Evolutionary conservation across 2,797 vertebrate species (phyloP).

Genomic region (Capromys pilorides): DNA sequence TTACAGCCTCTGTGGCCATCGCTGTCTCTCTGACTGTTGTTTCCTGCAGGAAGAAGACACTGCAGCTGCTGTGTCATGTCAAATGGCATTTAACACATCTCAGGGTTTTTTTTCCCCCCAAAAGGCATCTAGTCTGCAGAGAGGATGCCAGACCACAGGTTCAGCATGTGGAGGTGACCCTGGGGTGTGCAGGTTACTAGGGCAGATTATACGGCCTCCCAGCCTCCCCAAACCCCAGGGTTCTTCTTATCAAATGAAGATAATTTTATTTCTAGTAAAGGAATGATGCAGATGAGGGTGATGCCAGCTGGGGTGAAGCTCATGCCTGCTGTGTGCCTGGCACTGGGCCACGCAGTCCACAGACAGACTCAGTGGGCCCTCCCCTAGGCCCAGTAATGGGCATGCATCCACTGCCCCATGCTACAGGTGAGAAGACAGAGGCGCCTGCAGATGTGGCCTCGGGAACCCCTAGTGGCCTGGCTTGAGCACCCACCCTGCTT

Average conservation of each 20-base stretch:
- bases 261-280: too few relatives aligned
- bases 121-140: background rate
- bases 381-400: accelerated
- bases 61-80: background rate
- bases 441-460: background rate
- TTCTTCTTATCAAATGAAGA: too few relatives aligned
- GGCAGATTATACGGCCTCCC: too few relatives aligned
- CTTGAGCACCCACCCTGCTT: too few relatives aligned
- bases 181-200: too few relatives aligned
- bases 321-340: accelerated
- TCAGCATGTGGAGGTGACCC: background rate
- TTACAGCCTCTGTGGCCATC: accelerated
- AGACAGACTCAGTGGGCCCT: background rate
- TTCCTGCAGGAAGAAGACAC: background rate
- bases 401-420: accelerated
- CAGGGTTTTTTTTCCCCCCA: background rate
- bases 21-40: accelerated
- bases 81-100: background rate
- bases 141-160: background rate
- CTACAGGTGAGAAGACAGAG: background rate
- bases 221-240: too few relatives aligned
- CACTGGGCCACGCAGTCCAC: accelerated
- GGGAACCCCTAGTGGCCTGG: background rate
- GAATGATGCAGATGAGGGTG: too few relatives aligned
- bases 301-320: accelerated